These are phyloP conservation scores for Brachystomella parvula DNA, from an alignment of 1,140 invertebrate species.

Conservation along the genomic window DNA sequence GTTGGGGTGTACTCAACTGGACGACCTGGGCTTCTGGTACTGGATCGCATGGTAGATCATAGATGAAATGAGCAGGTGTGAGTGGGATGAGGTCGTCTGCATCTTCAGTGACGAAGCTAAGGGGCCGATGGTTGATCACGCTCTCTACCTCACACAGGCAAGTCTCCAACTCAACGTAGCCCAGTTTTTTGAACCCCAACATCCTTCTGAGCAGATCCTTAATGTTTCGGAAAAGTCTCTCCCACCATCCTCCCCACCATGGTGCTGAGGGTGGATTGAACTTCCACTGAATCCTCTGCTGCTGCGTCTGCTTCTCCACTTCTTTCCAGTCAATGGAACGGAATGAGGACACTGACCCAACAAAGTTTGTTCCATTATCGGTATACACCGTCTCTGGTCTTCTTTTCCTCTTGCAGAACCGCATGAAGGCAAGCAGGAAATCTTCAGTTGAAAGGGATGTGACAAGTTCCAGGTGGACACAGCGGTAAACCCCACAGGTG, in stretches of 20 bases:
- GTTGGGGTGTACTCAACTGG: not conserved
- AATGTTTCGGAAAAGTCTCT: constrained; percentile 40
- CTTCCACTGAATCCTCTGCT: constrained; percentile 39
- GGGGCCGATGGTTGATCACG: constrained; percentile 41
- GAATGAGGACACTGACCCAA: constrained; percentile 32
- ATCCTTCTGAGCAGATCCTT: constrained; percentile 40
- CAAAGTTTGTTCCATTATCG: constrained; percentile 42
- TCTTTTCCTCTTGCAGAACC: constrained; percentile 37
- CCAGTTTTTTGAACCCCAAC: constrained; percentile 37
- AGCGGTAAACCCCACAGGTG: constrained; percentile 42
- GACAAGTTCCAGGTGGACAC: constrained; percentile 42
- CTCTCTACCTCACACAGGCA: constrained; percentile 40
- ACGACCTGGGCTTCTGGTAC: constrained; percentile 13
- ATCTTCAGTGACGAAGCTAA: constrained; percentile 41
- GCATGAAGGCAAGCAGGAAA: constrained; percentile 34
- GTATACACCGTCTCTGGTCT: constrained; percentile 28
- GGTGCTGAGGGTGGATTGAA: constrained; percentile 42
- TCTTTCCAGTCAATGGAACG: constrained; percentile 29
- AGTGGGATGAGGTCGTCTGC: constrained; percentile 32
- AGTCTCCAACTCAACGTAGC: constrained; percentile 40
- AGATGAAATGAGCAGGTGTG: constrained; percentile 38
- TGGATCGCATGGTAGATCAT: not conserved
- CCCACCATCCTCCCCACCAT: too few species aligned
- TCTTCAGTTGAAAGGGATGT: constrained; percentile 29
- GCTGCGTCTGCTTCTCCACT: constrained; percentile 18